Percentiles rank a stretch among this genome's conserved stretches.
These are phyloP conservation scores for Argyrosomus japonicus DNA, from an alignment of 2,113 vertebrate species.

Conservation along the genomic window DNA sequence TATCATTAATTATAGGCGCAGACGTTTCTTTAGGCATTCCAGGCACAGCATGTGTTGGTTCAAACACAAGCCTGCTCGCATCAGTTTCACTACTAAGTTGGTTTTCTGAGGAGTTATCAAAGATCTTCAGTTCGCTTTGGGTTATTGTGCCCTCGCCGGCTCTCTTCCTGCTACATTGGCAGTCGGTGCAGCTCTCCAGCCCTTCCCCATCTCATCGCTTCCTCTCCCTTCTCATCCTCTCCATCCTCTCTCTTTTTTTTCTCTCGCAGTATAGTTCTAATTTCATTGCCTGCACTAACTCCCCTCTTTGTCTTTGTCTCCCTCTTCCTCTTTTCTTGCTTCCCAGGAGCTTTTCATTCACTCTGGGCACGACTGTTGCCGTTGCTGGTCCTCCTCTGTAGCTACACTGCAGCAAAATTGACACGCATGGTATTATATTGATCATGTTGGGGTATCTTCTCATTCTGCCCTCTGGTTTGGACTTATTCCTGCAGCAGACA, in stretches of 20 bases:
- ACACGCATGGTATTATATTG: background rate
- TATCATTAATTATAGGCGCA: slow-evolving; percentile 47
- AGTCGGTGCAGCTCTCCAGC: slow-evolving; percentile 11
- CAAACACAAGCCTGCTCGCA: slow-evolving; percentile 32
- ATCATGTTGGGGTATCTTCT: background rate
- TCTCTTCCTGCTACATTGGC: slow-evolving; percentile 33
- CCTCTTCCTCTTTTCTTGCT: slow-evolving; percentile 14
- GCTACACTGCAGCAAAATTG: background rate
- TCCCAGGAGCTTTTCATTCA: slow-evolving; percentile 33
- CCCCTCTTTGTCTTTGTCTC: slow-evolving; percentile 25
- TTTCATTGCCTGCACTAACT: slow-evolving; percentile 11
- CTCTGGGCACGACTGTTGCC: slow-evolving; percentile 1
- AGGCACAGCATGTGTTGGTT: slow-evolving; percentile 41
- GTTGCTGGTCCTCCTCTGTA: slow-evolving; percentile 21
- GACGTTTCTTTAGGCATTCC: slow-evolving; percentile 52
- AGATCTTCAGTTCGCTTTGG: slow-evolving; percentile 36
- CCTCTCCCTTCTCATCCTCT: background rate
- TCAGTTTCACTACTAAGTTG: slow-evolving; percentile 40
- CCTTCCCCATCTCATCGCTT: background rate
- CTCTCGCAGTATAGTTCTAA: background rate
- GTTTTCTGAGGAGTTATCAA: slow-evolving; percentile 51
- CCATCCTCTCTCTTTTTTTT: background rate
- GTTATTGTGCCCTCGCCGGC: slow-evolving; percentile 26
- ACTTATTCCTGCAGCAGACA: background rate
- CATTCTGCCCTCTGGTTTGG: background rate